Evolutionary conservation across 2,797 vertebrate genomes (phyloP), one percentile per base, ranked within the genome.

Genomic region (Emys orbicularis): DNA sequence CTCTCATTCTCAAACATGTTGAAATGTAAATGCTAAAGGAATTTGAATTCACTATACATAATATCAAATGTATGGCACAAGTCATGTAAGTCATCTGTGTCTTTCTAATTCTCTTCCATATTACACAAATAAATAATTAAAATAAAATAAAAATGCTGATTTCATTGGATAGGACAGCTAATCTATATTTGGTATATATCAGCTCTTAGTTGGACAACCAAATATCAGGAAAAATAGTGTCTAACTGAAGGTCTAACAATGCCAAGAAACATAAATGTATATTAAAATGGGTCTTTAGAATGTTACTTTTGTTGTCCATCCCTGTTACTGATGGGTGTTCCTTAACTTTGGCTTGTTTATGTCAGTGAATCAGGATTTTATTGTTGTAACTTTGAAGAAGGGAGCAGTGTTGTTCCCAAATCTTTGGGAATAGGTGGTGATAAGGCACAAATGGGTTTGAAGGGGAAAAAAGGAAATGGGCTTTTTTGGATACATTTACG

Each of bases 221-320:
- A 61, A 34, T 61, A 34, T n/a, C 61, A 37, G 16, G n/a, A 8
- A 37, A n/a, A 68, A 68, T n/a, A 34, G 34, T 0, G 0, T 3
- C 4, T 61, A 56, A 5, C 21, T 12, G 27, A 61, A 61, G 68
- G 6, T 44, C 12, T 41, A 21, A 41, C 82, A 10, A 34, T 7
- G 1, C 34, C 80, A 89, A 79, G 37, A 49, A 37, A 7, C 47
- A 84, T 86, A 68, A 27, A 12, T 3, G 4, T 13, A 8, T 7
- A 79, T 13, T 23, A 34, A n/a, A 84, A 77, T 1, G 44, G 8
- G 12, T 88, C 25, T 82, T 92, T 80, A 68, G 2, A n/a, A 56
- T 41, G 44, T 16, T 21, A 13, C 12, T 89, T 34, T 21, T 84
- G 82, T 34, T 27, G 18, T 5, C 80, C 50, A 47, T 44, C 37